Evolutionary conservation across 2,888 invertebrate genomes (phyloP).

Genomic region (Oscheius sp.): DNA sequence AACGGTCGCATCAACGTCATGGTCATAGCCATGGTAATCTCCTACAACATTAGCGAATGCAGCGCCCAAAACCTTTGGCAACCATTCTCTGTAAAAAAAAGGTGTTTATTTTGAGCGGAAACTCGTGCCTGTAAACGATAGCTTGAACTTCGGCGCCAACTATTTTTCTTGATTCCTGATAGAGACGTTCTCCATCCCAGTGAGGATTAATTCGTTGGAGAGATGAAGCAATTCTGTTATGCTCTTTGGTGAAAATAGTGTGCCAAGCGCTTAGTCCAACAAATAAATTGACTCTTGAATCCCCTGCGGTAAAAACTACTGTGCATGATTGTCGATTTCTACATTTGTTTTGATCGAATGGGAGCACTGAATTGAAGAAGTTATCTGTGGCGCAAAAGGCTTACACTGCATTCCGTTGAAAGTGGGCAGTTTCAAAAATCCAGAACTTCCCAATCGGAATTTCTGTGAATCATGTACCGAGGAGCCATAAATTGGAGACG

Average conservation of each 20-base stretch:
- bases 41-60: constrained; percentile 80
- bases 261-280: constrained; percentile 75
- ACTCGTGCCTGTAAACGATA: constrained; percentile 57
- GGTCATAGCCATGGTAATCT: constrained; percentile 84
- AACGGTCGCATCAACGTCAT: constrained; percentile 83
- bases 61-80: constrained; percentile 84
- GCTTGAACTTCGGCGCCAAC: constrained; percentile 81
- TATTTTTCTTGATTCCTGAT: constrained; percentile 83
- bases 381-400: not conserved
- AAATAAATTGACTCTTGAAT: constrained; percentile 69
- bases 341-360: constrained; percentile 66
- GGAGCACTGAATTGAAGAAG: constrained; percentile 57
- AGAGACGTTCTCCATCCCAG: constrained; percentile 88
- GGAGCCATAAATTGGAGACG: constrained; percentile 93
- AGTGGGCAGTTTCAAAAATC: constrained; percentile 61
- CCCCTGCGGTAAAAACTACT: constrained; percentile 69
- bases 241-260: constrained; percentile 83
- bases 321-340: constrained; percentile 56
- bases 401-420: constrained; percentile 61
- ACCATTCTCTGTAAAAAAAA: constrained; percentile 83
- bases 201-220: constrained; percentile 84
- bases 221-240: constrained; percentile 85
- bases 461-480: constrained; percentile 64
- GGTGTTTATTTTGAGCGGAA: not conserved
- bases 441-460: constrained; percentile 65